A percentile compares a stretch with the other conserved stretches of the same genome.
Conservation (phyloP, 64 coral and sea anemone species). For the Dendronephthya gigantea region DNA sequence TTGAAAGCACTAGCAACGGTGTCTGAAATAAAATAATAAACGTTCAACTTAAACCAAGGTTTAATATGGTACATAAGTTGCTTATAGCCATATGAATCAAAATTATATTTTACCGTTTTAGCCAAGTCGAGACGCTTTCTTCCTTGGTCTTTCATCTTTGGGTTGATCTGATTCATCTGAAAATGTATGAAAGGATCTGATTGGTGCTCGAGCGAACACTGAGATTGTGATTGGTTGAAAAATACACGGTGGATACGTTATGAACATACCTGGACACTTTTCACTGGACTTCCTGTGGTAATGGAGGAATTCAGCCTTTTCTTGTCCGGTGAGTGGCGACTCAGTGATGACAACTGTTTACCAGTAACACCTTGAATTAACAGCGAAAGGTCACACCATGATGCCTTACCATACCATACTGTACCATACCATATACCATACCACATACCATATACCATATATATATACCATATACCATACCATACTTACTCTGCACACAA, state of each 20-base stretch:
- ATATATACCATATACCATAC: too few relatives aligned
- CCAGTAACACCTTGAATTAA: neutral
- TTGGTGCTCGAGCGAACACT: neutral
- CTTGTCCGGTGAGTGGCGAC: neutral
- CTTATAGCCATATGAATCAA: too few relatives aligned
- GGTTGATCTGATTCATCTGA: neutral
- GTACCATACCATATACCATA: too few relatives aligned
- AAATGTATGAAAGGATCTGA: neutral
- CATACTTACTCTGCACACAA: too few relatives aligned
- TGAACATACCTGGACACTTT: neutral
- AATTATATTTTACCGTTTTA: slow-evolving; percentile 8
- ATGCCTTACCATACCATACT: too few relatives aligned
- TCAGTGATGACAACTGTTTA: neutral
- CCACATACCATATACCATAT: too few relatives aligned
- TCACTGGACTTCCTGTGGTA: too few relatives aligned
- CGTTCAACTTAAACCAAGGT: too few relatives aligned
- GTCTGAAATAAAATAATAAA: neutral
- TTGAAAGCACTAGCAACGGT: neutral
- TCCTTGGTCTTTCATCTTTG: neutral
- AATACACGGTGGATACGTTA: neutral
- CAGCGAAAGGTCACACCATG: too few relatives aligned
- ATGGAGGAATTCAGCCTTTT: neutral
- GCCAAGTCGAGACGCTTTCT: neutral
- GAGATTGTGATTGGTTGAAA: too few relatives aligned
- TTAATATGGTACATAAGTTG: too few relatives aligned